phyloP scores from a whole-genome alignment of 2,797 vertebrate genomes.

The Manis pentadactyla region DNA sequence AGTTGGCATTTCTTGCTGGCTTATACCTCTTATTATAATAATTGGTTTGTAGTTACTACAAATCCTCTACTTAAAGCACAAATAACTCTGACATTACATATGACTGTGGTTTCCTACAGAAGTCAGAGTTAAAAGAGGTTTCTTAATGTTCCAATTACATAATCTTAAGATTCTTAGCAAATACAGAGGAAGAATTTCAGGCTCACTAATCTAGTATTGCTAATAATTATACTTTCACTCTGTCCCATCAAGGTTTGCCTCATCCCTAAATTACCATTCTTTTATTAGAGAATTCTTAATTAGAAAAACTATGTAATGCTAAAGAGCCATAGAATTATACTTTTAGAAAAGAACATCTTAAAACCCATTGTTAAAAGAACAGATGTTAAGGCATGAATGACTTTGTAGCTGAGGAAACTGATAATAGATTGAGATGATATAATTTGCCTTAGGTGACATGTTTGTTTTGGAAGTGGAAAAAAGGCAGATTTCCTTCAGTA shows the following conservation, averaged over 20 bases:
- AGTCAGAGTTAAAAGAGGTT: slow-evolving; percentile 2
- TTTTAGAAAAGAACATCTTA: slow-evolving; percentile 11
- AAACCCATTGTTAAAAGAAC: not conserved
- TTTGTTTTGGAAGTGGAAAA: not conserved
- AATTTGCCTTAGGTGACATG: not conserved
- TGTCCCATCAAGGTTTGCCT: not conserved
- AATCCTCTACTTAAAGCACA: slow-evolving; percentile 45
- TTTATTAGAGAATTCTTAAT: not conserved
- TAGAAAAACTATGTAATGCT: not conserved
- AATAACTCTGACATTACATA: slow-evolving; percentile 32
- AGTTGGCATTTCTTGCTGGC: not conserved
- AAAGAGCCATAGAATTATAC: not conserved
- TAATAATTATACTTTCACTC: not conserved
- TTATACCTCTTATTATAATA: not conserved
- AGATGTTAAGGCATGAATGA: not conserved
- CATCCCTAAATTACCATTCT: not conserved
- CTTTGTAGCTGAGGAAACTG: slow-evolving; percentile 9
- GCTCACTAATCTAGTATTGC: not conserved
- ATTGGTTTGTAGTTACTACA: slow-evolving; percentile 31
- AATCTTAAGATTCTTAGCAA: slow-evolving; percentile 42
- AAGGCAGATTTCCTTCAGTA: not conserved
- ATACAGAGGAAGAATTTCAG: not conserved
- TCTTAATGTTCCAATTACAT: slow-evolving; percentile 42
- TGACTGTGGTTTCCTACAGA: not conserved
- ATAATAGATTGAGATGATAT: not conserved